Percentiles rank a stretch among this genome's conserved stretches.
These are phyloP conservation scores for Knipowitschia caucasica DNA, from an alignment of 2,797 vertebrate species.

Conservation along the genomic window DNA sequence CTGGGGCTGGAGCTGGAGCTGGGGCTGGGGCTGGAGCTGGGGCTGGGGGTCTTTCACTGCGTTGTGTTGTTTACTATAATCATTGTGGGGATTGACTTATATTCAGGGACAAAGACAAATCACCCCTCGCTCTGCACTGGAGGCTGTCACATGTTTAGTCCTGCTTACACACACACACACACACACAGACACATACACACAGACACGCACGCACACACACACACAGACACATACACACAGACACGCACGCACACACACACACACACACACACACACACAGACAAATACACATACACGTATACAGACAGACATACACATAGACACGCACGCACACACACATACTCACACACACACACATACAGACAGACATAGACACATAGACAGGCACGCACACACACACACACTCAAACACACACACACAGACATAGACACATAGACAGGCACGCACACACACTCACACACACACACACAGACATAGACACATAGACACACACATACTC, in stretches of 20 bases:
- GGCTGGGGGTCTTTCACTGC: conserved; percentile 6
- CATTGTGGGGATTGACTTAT: conserved; percentile 3
- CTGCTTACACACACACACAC: conserved; percentile 2
- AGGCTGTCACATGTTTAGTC: conserved; percentile 10
- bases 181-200: not conserved
- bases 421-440: too few species aligned
- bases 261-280: conserved; percentile 2
- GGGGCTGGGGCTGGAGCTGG: not conserved
- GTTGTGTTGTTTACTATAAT: not conserved
- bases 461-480: not conserved
- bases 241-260: too few species aligned
- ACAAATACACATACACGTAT: conserved; percentile 7
- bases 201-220: conserved; percentile 12
- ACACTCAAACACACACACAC: not conserved
- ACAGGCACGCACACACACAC: conserved; percentile 14
- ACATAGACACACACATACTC: conserved; percentile 10
- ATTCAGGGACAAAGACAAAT: conserved; percentile 23
- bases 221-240: not conserved
- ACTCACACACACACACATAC: conserved; percentile 3
- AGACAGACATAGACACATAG: not conserved
- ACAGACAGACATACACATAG: conserved; percentile 2
- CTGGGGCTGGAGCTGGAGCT: too few species aligned
- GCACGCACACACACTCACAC: too few species aligned
- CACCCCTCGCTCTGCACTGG: conserved; percentile 11
- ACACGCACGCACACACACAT: conserved; percentile 1